Percentiles rank a stretch among this genome's conserved stretches.
Evolutionary conservation across 53 echinoderm and acorn worm species (phyloP).

Genomic region (Hippasteria phrygiana): DNA sequence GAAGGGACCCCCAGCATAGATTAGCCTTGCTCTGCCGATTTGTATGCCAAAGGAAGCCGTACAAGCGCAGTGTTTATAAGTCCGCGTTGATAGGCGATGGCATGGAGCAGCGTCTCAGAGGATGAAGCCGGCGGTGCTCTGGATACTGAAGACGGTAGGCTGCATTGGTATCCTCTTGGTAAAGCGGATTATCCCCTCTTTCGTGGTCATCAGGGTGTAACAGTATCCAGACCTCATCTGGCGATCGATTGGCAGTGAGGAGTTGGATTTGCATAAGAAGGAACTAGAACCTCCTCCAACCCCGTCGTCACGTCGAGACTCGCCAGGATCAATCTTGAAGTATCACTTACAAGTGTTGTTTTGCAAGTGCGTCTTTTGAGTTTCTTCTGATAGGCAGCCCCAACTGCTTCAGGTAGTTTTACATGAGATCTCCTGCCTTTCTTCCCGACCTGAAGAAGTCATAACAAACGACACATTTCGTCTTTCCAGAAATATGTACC

Average conservation of each 20-base stretch:
- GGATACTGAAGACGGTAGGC: neutral
- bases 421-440: neutral
- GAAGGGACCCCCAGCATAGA: constrained; percentile 44
- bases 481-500: neutral
- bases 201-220: neutral
- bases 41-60: constrained; percentile 31
- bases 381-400: neutral
- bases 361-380: neutral
- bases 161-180: neutral
- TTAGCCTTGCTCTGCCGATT: constrained; percentile 44
- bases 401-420: neutral
- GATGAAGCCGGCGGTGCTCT: neutral
- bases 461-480: neutral
- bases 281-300: neutral
- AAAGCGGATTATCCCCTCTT: constrained; percentile 36
- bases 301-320: neutral
- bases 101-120: neutral
- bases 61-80: constrained; percentile 9
- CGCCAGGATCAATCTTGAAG: constrained; percentile 20
- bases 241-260: constrained; percentile 36
- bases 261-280: constrained; percentile 47
- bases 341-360: constrained; percentile 32
- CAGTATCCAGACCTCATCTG: constrained; percentile 1
- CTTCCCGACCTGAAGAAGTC: neutral
- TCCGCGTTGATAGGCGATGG: neutral